Percentiles rank a stretch among this genome's conserved stretches.
Conservation (phyloP, 2,888 invertebrate genomes). For the Stictocephala bisonia region DNA sequence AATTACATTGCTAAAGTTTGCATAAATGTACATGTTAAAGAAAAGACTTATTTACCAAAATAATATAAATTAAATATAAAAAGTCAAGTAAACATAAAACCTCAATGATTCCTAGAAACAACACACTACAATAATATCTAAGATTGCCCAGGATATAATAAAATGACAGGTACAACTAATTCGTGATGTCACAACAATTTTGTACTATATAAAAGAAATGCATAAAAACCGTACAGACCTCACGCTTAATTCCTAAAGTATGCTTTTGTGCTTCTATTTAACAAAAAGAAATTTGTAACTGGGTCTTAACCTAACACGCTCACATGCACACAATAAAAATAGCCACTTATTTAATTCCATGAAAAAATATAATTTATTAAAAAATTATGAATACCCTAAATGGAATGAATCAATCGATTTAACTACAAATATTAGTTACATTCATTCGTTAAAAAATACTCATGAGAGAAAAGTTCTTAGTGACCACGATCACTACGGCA, state of each 20-base stretch:
- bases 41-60: no score
- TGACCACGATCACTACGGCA: not conserved
- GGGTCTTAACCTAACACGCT: conserved; percentile 8
- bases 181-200: conserved; percentile 28
- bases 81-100: not conserved
- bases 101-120: not conserved
- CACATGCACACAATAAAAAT: conserved; percentile 37
- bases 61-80: no score
- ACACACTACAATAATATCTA: no score
- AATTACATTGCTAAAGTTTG: not conserved
- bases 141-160: no score
- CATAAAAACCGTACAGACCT: conserved; percentile 26
- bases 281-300: conserved; percentile 12
- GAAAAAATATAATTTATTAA: conserved; percentile 38
- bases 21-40: no score
- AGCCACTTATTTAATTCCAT: conserved; percentile 10
- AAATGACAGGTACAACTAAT: conserved; percentile 40
- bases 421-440: conserved; percentile 20
- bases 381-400: conserved; percentile 19
- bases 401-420: conserved; percentile 31
- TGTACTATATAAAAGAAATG: conserved; percentile 8
- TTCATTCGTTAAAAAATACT: not conserved
- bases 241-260: not conserved
- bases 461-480: no score
- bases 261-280: conserved; percentile 25